phyloP scores from a whole-genome alignment of 37 sponge, comb jelly and placozoan species.

The Haliclona indistincta region DNA sequence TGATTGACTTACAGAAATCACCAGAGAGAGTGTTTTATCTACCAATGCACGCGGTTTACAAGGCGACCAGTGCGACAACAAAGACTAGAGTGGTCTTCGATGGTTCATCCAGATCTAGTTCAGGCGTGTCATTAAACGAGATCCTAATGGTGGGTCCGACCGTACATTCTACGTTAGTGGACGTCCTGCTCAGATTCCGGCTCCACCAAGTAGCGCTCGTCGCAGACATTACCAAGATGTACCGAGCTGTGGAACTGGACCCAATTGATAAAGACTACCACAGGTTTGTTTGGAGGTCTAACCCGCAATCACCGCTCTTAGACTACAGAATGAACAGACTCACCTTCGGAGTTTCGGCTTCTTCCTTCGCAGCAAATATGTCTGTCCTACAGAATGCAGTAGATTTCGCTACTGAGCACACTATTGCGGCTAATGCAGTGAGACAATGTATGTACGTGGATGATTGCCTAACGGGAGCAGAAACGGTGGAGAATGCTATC shows the following conservation, averaged over 20 bases:
- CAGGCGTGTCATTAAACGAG: constrained; percentile 30
- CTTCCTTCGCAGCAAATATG: no score
- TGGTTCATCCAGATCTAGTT: constrained; percentile 4
- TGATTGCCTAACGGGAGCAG: constrained; percentile 11
- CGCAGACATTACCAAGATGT: constrained; percentile 42
- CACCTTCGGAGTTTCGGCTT: constrained; percentile 33
- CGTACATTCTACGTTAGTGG: constrained; percentile 16
- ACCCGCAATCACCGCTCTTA: neutral
- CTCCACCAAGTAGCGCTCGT: constrained; percentile 1
- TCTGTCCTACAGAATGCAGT: constrained; percentile 10
- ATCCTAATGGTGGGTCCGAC: constrained; percentile 41
- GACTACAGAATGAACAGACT: constrained; percentile 34
- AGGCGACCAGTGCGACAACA: no score
- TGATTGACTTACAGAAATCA: no score
- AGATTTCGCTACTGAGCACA: neutral
- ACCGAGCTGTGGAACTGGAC: constrained; percentile 10
- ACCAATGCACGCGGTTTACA: no score
- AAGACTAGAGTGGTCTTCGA: no score
- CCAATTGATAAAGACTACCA: neutral
- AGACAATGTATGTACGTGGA: constrained; percentile 11
- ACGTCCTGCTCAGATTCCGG: constrained; percentile 20
- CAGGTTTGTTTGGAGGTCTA: constrained; percentile 20
- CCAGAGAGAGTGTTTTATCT: no score
- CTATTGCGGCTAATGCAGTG: neutral
- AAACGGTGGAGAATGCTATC: neutral